Evolutionary conservation across 1,140 invertebrate genomes (phyloP).

Genomic region (Caenorhabditis briggsae): DNA sequence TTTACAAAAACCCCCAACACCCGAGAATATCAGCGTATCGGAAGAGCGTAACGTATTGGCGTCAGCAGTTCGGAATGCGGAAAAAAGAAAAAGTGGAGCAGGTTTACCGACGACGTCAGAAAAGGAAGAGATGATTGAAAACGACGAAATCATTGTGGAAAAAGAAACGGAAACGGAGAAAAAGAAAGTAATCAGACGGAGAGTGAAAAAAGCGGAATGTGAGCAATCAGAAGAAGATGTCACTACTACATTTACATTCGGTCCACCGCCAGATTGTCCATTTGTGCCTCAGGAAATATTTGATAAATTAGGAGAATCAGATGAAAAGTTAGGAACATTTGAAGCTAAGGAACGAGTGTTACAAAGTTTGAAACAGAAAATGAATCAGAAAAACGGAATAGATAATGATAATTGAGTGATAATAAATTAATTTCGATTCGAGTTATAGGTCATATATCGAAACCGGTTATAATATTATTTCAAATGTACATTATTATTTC

Average conservation of each 20-base stretch:
- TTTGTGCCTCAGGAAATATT: constrained; percentile 53
- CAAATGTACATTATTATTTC: not conserved
- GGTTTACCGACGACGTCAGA: not conserved
- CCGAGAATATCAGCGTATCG: constrained; percentile 25
- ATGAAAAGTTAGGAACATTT: constrained; percentile 38
- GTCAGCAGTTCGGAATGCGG: constrained; percentile 38
- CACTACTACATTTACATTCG: constrained; percentile 13
- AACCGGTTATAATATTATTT: constrained; percentile 22
- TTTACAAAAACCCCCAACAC: constrained; percentile 36
- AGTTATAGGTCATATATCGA: constrained; percentile 51
- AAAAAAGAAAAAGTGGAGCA: constrained; percentile 56
- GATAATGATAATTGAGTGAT: not conserved
- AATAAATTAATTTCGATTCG: constrained; percentile 11
- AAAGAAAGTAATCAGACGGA: constrained; percentile 35
- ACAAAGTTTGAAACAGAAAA: constrained; percentile 60
- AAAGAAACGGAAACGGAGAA: not conserved
- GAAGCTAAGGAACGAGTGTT: constrained; percentile 57
- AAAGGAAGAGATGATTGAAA: constrained; percentile 41
- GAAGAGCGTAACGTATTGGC: constrained; percentile 43
- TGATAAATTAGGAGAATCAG: not conserved
- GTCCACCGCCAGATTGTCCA: constrained; percentile 2
- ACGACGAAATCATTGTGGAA: constrained; percentile 9
- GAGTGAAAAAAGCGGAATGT: not conserved
- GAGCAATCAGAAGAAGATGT: constrained; percentile 29
- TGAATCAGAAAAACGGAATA: constrained; percentile 51